Base-by-base conservation (phyloP, 2,113 vertebrate genomes). In the Platysternon megacephalum region DNA sequence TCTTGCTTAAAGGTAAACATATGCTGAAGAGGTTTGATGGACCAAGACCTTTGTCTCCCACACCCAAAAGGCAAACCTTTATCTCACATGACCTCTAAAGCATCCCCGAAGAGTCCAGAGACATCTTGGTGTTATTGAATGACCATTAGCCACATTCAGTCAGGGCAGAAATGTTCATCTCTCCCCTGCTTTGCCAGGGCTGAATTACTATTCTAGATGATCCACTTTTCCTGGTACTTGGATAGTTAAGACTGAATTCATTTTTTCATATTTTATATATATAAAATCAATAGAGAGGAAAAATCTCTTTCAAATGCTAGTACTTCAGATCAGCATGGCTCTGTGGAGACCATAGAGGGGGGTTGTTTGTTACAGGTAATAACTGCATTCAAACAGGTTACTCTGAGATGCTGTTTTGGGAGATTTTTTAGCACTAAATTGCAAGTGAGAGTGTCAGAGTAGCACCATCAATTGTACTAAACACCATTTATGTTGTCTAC, bases 251-350 rank as follows among this genome's bases (percentile, higher is more conserved):
- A 82, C 42, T 12, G 1, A 89, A 79, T 42, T 6, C 26, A 76
- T 44, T 53, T 53, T 35, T 61, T 61, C 32, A 32, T 61, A 32
- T 35, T 32, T 6, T 32, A 32, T 61, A 58, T 58, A 58, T 28
- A 58, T 53, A 58, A 13, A 58, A 29, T 12, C 26, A 58, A 58
- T 22, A 53, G 52, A 29, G 11, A 12, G 56, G 26, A 58, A 58
- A 58, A 58, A 58, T 11, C 28, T 32, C 11, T 61, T 61, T 79
- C 6, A 0, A 53, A 32, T 0, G 5, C 5, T 1, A 32, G 5
- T 1, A 61, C 13, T 56, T 51, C 6, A 82, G 35, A 39, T 8
- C 22, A 55, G 35, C 52, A 82, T 61, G 56, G 28, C 28, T 32
- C 28, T 32, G 10, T 39, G 51, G 48, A 32, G 46, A 56, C 46